Conservation (phyloP, 1,140 invertebrate species). For the Macrocentrus cingulum region DNA sequence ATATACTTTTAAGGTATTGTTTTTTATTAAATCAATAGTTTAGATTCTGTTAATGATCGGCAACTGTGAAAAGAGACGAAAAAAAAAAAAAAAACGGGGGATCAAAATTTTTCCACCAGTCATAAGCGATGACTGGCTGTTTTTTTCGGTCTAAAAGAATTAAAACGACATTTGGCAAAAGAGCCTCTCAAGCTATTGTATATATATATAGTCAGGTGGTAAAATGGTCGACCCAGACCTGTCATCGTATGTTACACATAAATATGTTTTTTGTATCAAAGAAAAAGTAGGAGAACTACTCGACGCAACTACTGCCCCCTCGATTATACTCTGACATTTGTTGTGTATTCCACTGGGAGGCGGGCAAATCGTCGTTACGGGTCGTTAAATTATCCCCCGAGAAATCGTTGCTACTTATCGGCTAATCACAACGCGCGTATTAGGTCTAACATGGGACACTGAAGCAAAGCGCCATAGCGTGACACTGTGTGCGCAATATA, state of each 20-base stretch:
- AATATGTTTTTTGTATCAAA: background rate
- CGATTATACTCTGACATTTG: slow-evolving; percentile 4
- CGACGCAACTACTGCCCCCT: background rate
- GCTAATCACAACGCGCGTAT: slow-evolving; percentile 36
- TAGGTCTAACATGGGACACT: slow-evolving; percentile 22
- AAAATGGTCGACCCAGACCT: slow-evolving; percentile 3
- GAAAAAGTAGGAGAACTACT: background rate
- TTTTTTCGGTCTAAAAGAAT: too few species aligned
- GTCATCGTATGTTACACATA: slow-evolving; percentile 18
- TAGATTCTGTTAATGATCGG: too few species aligned
- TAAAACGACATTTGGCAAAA: too few species aligned
- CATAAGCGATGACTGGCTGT: too few species aligned
- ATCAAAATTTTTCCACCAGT: too few species aligned
- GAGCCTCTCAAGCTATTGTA: background rate
- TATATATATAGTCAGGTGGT: too few species aligned
- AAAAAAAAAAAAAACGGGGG: too few species aligned
- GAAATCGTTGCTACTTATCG: slow-evolving; percentile 43
- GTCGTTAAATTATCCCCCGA: slow-evolving; percentile 38
- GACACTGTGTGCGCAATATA: slow-evolving; percentile 19
- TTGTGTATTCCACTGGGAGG: slow-evolving; percentile 28
- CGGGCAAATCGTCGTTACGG: slow-evolving; percentile 41
- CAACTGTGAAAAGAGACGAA: too few species aligned
- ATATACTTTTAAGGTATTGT: too few species aligned
- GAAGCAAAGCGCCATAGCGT: slow-evolving; percentile 25
- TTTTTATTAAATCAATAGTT: too few species aligned